Evolutionary conservation across 2,797 vertebrate species (phyloP).

Genomic region (Typhlichthys eigenmanni): DNA sequence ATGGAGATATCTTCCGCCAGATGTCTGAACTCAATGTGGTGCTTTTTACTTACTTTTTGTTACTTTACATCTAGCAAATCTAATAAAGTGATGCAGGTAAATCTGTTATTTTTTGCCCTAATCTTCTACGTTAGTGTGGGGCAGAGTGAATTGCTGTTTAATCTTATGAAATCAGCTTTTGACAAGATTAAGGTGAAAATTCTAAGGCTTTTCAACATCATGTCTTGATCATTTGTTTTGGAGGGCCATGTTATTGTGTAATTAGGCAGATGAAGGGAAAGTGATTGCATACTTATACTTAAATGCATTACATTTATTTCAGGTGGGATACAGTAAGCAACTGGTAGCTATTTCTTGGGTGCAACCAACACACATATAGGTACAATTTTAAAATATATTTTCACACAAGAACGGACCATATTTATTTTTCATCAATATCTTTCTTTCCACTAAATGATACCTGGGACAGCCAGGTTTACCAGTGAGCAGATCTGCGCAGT

Average conservation of each 20-base stretch:
- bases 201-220: not conserved
- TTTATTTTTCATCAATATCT: not conserved
- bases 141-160: not conserved
- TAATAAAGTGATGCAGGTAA: not conserved
- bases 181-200: constrained; percentile 4
- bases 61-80: no score
- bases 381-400: not conserved
- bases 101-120: not conserved
- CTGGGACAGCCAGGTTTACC: not conserved
- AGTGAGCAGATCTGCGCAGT: constrained; percentile 13
- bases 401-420: not conserved
- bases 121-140: constrained; percentile 1
- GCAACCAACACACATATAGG: not conserved
- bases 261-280: constrained; percentile 5
- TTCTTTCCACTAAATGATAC: not conserved
- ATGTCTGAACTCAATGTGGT: not conserved
- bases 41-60: no score
- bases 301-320: constrained; percentile 1
- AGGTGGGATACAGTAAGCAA: not conserved
- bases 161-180: not conserved
- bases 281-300: not conserved
- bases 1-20: not conserved
- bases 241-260: not conserved
- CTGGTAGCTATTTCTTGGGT: not conserved
- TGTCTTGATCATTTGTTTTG: not conserved